A percentile compares a stretch with the other conserved stretches of the same genome.
phyloP scores from a whole-genome alignment of 2,888 invertebrate species.

The Neoaliturus tenellus region DNA sequence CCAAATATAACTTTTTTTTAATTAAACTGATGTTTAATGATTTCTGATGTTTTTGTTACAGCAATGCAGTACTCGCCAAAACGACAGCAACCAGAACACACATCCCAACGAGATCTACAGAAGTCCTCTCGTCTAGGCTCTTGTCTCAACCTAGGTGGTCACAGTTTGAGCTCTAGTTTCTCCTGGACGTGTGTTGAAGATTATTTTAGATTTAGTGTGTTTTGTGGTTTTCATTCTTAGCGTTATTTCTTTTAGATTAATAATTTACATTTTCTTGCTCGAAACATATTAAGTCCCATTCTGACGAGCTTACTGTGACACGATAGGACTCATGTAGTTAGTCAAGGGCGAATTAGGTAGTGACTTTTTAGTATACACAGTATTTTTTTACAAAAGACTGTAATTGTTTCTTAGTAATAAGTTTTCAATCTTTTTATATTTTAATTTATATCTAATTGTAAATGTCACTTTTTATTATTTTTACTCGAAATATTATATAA shows the following conservation, averaged over 20 bases:
- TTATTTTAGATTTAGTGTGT: constrained; percentile 37
- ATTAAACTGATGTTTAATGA: background rate
- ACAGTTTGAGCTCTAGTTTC: constrained; percentile 50
- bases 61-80: constrained; percentile 87
- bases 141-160: background rate
- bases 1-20: no score
- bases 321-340: background rate
- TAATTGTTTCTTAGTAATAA: background rate
- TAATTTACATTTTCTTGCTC: background rate
- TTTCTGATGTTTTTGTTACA: constrained; percentile 73
- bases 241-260: constrained; percentile 1
- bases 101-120: constrained; percentile 87
- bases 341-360: background rate
- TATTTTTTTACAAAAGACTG: constrained; percentile 11
- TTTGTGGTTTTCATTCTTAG: constrained; percentile 18
- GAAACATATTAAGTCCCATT: background rate
- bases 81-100: constrained; percentile 88
- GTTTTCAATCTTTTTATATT: background rate
- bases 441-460: background rate
- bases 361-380: background rate
- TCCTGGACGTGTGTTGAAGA: background rate
- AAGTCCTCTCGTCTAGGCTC: constrained; percentile 40
- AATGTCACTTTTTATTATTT: background rate
- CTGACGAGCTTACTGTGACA: background rate
- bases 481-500: background rate